phyloP scores from a whole-genome alignment of 64 coral and sea anemone genomes.

The Hydrozoanthus tunicans region DNA sequence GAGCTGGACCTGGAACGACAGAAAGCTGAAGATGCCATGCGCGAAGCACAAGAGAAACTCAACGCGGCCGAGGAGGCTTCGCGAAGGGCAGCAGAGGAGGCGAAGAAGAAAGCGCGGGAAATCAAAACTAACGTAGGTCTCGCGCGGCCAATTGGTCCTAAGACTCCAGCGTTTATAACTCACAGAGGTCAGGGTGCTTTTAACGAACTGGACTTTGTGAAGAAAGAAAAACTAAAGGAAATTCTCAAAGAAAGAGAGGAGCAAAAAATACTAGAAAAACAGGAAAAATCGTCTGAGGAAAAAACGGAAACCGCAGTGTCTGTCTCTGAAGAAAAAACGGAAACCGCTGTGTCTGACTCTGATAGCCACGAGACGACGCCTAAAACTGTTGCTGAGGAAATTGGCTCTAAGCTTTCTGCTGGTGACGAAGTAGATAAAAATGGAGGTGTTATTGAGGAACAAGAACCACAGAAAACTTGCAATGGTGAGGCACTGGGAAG shows the following conservation, averaged over 20 bases:
- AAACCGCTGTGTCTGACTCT: not conserved
- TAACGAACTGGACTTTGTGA: conserved; percentile 69
- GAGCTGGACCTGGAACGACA: conserved; percentile 80
- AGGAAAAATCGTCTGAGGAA: not conserved
- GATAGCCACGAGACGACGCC: not conserved
- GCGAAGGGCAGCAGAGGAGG: conserved; percentile 76
- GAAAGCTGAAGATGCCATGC: conserved; percentile 83
- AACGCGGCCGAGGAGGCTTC: conserved; percentile 76
- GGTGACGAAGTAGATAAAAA: not conserved
- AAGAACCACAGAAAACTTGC: not conserved
- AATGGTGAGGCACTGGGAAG: not conserved
- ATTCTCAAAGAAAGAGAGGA: conserved; percentile 30
- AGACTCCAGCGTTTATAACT: conserved; percentile 62
- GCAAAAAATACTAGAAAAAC: not conserved
- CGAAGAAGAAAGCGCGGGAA: conserved; percentile 92
- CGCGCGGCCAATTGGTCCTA: conserved; percentile 76
- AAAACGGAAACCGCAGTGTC: not conserved
- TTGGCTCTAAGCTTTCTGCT: not conserved
- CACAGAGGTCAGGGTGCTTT: conserved; percentile 91
- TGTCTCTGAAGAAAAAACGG: not conserved
- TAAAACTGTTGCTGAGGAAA: not conserved
- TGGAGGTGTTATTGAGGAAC: not conserved
- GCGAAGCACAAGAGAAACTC: conserved; percentile 87
- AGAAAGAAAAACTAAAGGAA: conserved; percentile 55
- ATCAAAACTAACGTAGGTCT: conserved; percentile 86